Evolutionary conservation across 2,113 vertebrate species (phyloP).

Genomic region (Sturnus vulgaris): DNA sequence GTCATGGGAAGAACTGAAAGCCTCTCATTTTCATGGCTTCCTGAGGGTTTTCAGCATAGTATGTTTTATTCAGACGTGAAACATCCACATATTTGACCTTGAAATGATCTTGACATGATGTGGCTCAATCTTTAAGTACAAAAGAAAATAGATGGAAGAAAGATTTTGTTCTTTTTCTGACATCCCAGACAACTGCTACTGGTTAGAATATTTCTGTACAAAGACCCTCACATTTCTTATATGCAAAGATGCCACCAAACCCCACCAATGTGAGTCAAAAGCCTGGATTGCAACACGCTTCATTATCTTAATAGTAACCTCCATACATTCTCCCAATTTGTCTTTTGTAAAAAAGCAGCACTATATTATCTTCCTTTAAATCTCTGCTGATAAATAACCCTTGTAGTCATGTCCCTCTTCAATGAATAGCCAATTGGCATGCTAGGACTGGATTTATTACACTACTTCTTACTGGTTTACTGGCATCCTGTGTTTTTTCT

Average conservation of each 20-base stretch:
- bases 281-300: neutral
- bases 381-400: neutral
- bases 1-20: neutral
- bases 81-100: neutral
- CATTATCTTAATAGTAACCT: neutral
- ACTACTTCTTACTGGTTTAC: neutral
- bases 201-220: neutral
- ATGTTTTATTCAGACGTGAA: neutral
- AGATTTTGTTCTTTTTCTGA: neutral
- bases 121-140: neutral
- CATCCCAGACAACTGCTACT: neutral
- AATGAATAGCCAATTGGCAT: neutral
- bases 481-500: neutral
- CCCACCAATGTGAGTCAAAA: neutral
- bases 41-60: neutral
- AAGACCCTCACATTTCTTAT: accelerated
- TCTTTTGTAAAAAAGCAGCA: neutral
- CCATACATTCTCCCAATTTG: neutral
- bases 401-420: neutral
- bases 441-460: neutral
- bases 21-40: neutral
- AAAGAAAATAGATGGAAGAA: neutral
- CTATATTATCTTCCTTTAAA: neutral
- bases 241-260: neutral
- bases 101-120: neutral